phyloP scores from a whole-genome alignment of 2,888 invertebrate species.

The Sarcophaga carnaria region DNA sequence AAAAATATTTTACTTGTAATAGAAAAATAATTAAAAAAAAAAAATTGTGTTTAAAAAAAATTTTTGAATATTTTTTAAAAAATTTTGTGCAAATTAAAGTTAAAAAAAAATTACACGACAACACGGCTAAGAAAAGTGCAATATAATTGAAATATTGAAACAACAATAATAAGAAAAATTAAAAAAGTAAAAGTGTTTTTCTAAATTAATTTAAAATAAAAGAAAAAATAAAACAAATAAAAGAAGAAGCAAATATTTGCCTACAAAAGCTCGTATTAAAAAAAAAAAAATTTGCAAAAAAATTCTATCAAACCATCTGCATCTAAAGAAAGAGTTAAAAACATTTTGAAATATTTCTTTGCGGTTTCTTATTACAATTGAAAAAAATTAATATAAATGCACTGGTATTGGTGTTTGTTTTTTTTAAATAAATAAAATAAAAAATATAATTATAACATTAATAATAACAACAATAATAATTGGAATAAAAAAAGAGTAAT shows the following conservation, averaged over 20 bases:
- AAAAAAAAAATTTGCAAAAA: conserved; percentile 19
- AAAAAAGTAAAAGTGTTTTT: not conserved
- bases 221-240: not conserved
- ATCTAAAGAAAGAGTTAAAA: not conserved
- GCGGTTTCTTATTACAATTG: no score
- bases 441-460: conserved; percentile 10
- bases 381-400: not conserved
- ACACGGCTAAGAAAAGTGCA: conserved; percentile 12
- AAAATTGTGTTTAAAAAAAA: not conserved
- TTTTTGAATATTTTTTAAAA: not conserved
- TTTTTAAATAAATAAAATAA: conserved; percentile 6
- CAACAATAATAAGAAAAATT: conserved; percentile 21
- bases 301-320: not conserved
- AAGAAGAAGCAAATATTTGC: conserved; percentile 42
- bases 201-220: conserved; percentile 12
- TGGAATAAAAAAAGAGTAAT: not conserved
- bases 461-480: conserved; percentile 28
- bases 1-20: not conserved
- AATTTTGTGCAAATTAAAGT: not conserved
- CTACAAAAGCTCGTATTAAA: conserved; percentile 18
- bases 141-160: not conserved
- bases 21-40: not conserved
- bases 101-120: conserved; percentile 1
- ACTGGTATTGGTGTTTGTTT: not conserved
- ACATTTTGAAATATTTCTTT: no score